Base-by-base conservation (phyloP, 2,113 vertebrate genomes). In the Ciconia stormi region DNA sequence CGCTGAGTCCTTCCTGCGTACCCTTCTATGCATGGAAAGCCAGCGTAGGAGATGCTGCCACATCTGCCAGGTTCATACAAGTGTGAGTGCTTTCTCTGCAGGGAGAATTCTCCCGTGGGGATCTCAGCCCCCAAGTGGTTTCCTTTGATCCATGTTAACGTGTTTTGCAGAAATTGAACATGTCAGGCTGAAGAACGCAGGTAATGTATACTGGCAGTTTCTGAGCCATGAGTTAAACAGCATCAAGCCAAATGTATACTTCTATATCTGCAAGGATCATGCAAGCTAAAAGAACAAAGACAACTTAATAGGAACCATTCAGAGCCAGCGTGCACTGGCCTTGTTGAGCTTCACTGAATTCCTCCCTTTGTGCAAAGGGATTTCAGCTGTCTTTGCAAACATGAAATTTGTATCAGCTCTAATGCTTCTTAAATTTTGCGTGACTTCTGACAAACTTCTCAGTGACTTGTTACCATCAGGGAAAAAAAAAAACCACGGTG, bases 311-410 rank as follows among this genome's bases (percentile, higher is more conserved):
- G 61, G 61, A 94, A 49, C 44, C 16, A 11, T 61, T 59, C 87
- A 83, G 80, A 72, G 71, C 58, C 67, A 78, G 66, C 7, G 0
- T 4, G 6, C 34, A 6, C 77, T 65, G 58, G 40, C 63, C 82
- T 88, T 23, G 3, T 32, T 93, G 72, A 16, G 21, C 81, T 92
- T 83, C 91, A 86, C 77, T 90, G 82, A 94, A 65, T 71, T 94
- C 71, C 47, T 85, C 73, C 53, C 42, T 90, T 71, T 49, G 26
- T 76, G 38, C 12, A 73, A 95, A 93, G 82, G 63, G 76, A 96
- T 92, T 97, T 93, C 85, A 88, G 87, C 90, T 95, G 77, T 85
- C 89, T 95, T 94, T 89, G 87, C 55, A 97, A 95, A 96, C 55
- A 38, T 19, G 61, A 92, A 69, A 82, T 93, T 77, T 87, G 42